These are phyloP conservation scores for Trisateles emortualis DNA, from an alignment of 2,888 invertebrate species.

Conservation along the genomic window DNA sequence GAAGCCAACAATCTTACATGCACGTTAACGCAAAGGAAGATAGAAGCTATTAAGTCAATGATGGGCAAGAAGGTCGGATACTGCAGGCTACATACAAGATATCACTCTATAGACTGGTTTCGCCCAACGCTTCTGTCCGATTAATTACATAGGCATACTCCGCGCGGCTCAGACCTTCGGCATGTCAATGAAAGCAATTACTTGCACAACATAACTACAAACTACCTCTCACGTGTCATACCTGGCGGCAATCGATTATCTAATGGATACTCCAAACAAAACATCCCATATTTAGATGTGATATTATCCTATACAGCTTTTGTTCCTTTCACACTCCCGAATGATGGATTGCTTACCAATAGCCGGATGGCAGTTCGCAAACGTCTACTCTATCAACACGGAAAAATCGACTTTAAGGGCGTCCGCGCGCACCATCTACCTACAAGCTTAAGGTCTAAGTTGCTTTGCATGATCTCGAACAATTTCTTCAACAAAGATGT, in stretches of 20 bases:
- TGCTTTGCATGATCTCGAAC: slow-evolving; percentile 68
- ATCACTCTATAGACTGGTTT: slow-evolving; percentile 63
- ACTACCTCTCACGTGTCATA: slow-evolving; percentile 35
- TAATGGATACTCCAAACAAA: slow-evolving; percentile 38
- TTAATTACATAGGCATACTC: slow-evolving; percentile 81
- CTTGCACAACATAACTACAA: slow-evolving; percentile 58
- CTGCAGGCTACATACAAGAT: slow-evolving; percentile 35
- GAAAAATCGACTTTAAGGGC: slow-evolving; percentile 61
- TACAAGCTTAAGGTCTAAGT: slow-evolving; percentile 66
- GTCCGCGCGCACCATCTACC: slow-evolving; percentile 47
- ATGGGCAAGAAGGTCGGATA: slow-evolving; percentile 44
- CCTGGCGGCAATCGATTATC: slow-evolving; percentile 53
- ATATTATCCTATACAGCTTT: slow-evolving; percentile 60
- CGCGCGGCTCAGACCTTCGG: slow-evolving; percentile 62
- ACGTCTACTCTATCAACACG: slow-evolving; percentile 66
- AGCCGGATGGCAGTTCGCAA: slow-evolving; percentile 71
- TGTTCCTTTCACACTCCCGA: slow-evolving; percentile 69
- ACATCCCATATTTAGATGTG: slow-evolving; percentile 57
- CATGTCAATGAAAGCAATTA: slow-evolving; percentile 83
- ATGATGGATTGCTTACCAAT: slow-evolving; percentile 81
- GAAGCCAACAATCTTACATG: background rate
- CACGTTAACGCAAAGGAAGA: slow-evolving; percentile 20
- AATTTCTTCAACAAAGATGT: slow-evolving; percentile 82
- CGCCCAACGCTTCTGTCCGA: slow-evolving; percentile 70
- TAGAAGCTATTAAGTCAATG: slow-evolving; percentile 39